Evolutionary conservation across 2,888 invertebrate genomes (phyloP).

Genomic region (Euzophera pinguis): DNA sequence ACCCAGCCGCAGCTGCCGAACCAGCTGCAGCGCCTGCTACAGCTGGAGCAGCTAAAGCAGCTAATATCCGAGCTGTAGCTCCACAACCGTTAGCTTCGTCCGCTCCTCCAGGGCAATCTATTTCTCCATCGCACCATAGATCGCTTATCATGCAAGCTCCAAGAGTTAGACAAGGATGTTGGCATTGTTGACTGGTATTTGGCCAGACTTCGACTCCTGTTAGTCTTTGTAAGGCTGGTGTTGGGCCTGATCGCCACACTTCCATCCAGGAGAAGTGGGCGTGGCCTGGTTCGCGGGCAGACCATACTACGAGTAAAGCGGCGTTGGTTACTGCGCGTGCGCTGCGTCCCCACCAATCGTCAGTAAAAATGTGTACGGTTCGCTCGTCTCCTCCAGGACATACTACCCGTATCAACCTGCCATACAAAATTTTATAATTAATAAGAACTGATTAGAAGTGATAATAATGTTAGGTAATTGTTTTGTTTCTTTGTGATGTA

Average conservation of each 20-base stretch:
- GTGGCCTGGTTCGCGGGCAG: slow-evolving; percentile 87
- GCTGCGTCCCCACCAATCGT: slow-evolving; percentile 82
- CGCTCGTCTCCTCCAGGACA: slow-evolving; percentile 74
- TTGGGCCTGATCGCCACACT: slow-evolving; percentile 40
- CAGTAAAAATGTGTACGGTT: slow-evolving; percentile 88
- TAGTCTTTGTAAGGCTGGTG: slow-evolving; percentile 21
- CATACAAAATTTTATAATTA: slow-evolving; percentile 26
- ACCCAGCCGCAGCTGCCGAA: slow-evolving; percentile 75
- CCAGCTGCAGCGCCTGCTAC: slow-evolving; percentile 50
- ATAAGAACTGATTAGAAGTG: not conserved
- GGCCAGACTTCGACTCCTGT: slow-evolving; percentile 44
- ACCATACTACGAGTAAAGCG: slow-evolving; percentile 89
- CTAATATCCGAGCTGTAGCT: slow-evolving; percentile 78
- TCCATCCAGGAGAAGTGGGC: slow-evolving; percentile 86
- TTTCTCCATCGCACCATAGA: slow-evolving; percentile 87
- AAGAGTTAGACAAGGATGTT: slow-evolving; percentile 82
- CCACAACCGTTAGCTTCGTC: slow-evolving; percentile 77
- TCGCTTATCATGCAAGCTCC: slow-evolving; percentile 87
- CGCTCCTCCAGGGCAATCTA: slow-evolving; percentile 53
- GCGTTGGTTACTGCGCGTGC: slow-evolving; percentile 75
- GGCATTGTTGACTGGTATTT: slow-evolving; percentile 52
- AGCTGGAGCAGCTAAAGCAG: slow-evolving; percentile 83
- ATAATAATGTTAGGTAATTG: too few species aligned
- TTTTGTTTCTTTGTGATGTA: too few species aligned
- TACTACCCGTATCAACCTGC: slow-evolving; percentile 26